Conservation (phyloP, 2,888 invertebrate species). For the Mesochorus sp. region DNA sequence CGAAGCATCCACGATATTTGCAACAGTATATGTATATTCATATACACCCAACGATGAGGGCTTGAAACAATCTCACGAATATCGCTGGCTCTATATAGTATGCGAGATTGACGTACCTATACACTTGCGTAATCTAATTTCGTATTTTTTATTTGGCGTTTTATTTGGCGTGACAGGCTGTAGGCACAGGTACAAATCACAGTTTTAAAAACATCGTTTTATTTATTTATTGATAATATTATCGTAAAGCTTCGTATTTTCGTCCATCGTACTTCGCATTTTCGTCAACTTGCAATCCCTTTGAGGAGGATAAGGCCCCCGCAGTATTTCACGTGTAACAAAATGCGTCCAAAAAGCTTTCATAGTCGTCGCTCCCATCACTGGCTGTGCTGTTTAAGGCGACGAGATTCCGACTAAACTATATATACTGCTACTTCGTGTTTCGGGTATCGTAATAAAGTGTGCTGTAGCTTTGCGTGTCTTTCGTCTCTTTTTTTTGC, state of each 20-base stretch:
- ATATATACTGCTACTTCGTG: slow-evolving; percentile 34
- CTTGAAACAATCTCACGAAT: background rate
- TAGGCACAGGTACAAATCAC: background rate
- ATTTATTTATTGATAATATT: background rate
- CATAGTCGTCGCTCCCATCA: slow-evolving; percentile 15
- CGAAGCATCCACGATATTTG: slow-evolving; percentile 54
- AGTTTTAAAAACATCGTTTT: background rate
- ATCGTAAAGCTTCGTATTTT: background rate
- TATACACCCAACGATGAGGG: background rate
- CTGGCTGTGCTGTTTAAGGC: background rate
- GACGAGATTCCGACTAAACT: background rate
- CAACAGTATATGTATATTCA: slow-evolving; percentile 6
- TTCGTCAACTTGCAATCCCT: background rate
- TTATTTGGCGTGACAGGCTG: background rate
- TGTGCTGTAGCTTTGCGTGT: slow-evolving; percentile 37
- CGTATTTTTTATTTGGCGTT: background rate
- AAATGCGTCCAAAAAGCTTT: slow-evolving; percentile 30
- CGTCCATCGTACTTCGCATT: too few species aligned
- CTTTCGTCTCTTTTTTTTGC: slow-evolving; percentile 31
- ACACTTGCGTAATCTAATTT: background rate
- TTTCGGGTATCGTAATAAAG: slow-evolving; percentile 52
- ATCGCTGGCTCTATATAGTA: background rate
- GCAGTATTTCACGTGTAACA: slow-evolving; percentile 2
- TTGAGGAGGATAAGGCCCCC: background rate
- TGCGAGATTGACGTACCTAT: background rate